Conservation (phyloP, 2,888 invertebrate genomes). For the Ceramica pisi region DNA sequence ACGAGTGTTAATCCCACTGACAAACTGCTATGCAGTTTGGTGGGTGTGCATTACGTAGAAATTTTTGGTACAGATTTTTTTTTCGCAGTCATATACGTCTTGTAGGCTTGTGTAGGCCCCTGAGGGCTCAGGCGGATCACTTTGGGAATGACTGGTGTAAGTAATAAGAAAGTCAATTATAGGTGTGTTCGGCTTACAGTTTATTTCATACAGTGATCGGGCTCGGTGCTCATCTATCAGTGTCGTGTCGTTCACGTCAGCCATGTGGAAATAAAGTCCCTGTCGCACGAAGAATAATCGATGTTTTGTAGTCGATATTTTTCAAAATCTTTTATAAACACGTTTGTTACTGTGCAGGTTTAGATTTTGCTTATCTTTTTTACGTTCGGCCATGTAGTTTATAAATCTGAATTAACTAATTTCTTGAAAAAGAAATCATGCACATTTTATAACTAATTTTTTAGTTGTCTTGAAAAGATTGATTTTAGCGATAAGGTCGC, state of each 20-base stretch:
- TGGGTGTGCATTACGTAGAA: no score
- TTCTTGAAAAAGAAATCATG: no score
- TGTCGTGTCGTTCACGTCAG: conserved; percentile 61
- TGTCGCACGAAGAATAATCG: conserved; percentile 50
- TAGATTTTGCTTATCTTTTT: background rate
- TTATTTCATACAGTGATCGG: conserved; percentile 64
- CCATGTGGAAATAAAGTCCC: conserved; percentile 61
- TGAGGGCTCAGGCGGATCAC: background rate
- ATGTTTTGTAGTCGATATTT: conserved; percentile 27
- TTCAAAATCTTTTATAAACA: conserved; percentile 25
- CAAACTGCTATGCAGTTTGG: no score
- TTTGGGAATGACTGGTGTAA: conserved; percentile 33
- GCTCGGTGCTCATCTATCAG: conserved; percentile 64
- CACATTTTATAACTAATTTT: no score
- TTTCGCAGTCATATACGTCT: background rate
- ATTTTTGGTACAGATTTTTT: no score
- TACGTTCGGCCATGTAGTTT: no score
- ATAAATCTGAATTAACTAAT: no score
- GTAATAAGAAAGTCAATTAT: conserved; percentile 72
- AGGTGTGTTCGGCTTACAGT: conserved; percentile 62
- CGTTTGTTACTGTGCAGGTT: background rate
- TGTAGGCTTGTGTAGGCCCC: background rate
- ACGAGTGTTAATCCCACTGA: no score
- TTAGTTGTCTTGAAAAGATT: no score
- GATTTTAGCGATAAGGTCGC: no score